Percentiles rank a stretch among this genome's conserved stretches.
Evolutionary conservation across 2,888 invertebrate genomes (phyloP).

Genomic region (Sussaba pulchella): DNA sequence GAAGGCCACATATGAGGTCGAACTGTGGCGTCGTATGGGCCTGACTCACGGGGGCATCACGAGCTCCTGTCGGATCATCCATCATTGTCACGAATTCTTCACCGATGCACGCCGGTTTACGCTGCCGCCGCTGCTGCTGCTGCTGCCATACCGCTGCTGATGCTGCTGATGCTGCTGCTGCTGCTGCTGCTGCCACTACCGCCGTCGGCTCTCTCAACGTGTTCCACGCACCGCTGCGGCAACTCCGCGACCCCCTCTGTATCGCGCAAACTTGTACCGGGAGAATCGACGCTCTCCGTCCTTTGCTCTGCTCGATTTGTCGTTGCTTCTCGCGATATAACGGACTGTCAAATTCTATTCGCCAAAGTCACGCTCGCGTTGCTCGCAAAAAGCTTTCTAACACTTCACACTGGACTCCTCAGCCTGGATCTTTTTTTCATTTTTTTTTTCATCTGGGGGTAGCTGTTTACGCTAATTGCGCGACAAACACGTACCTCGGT

Average conservation of each 20-base stretch:
- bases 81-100: slow-evolving; percentile 82
- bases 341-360: slow-evolving; percentile 45
- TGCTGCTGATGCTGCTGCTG: slow-evolving; percentile 54
- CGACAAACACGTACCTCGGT: too few relatives aligned
- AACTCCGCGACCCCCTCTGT: slow-evolving; percentile 46
- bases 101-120: slow-evolving; percentile 66
- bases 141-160: slow-evolving; percentile 32
- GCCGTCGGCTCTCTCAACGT: slow-evolving; percentile 46
- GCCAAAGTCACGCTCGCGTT: not conserved
- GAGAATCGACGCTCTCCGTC: slow-evolving; percentile 50
- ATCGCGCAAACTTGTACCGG: slow-evolving; percentile 49
- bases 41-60: slow-evolving; percentile 82
- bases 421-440: not conserved
- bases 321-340: slow-evolving; percentile 56
- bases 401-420: not conserved
- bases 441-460: too few relatives aligned
- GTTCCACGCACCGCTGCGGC: slow-evolving; percentile 34
- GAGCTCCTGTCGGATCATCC: slow-evolving; percentile 79
- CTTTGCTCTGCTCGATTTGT: slow-evolving; percentile 56
- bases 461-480: slow-evolving; percentile 13
- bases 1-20: slow-evolving; percentile 81
- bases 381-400: not conserved
- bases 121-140: slow-evolving; percentile 52
- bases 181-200: slow-evolving; percentile 39
- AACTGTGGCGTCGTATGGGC: slow-evolving; percentile 80